Evolutionary conservation across 1,140 invertebrate species (phyloP), one percentile per base, ranked within the genome.

Genomic region (Adelges cooleyi): DNA sequence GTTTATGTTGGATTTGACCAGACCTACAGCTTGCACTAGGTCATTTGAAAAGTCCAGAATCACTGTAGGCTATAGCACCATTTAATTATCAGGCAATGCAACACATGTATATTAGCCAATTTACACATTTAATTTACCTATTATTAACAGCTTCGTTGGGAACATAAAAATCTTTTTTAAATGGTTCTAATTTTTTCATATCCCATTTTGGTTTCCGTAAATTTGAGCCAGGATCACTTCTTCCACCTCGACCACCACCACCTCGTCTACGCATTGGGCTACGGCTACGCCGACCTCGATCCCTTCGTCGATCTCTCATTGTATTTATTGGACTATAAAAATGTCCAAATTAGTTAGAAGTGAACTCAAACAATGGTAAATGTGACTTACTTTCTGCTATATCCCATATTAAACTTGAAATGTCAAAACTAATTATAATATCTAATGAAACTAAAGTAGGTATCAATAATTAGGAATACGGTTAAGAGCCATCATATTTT

Each of bases 111-210:
- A n/a, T n/a, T n/a, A n/a, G n/a, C n/a, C n/a, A n/a, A n/a, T n/a
- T n/a, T n/a, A n/a, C n/a, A n/a, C n/a, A n/a, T n/a, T n/a, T 6
- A 33, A 33, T 33, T 17, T 67, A 76, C 74, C 87, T 82, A 59
- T 78, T 81, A 0, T 82, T 72, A 2, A 92, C 85, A 71, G 80
- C 80, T 3, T 84, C 80, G 72, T 90, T 85, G 69, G 92, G 90
- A 49, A 86, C 80, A 73, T 96, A 98, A 70, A 98, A 96, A 75
- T 95, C 85, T 77, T 97, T 97, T 73, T 95, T 89, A 76, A 98
- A 94, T 13, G 90, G 89, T 65, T 84, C 81, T 17, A 96, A 75
- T 51, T 81, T 81, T 68, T 83, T 80, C 25, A 84, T 76, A 69
- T 86, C 86, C 90, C 91, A 95, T 70, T 86, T 83, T 4, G 87